phyloP scores from a whole-genome alignment of 2,888 invertebrate species.

The Drosophila rellima region DNA sequence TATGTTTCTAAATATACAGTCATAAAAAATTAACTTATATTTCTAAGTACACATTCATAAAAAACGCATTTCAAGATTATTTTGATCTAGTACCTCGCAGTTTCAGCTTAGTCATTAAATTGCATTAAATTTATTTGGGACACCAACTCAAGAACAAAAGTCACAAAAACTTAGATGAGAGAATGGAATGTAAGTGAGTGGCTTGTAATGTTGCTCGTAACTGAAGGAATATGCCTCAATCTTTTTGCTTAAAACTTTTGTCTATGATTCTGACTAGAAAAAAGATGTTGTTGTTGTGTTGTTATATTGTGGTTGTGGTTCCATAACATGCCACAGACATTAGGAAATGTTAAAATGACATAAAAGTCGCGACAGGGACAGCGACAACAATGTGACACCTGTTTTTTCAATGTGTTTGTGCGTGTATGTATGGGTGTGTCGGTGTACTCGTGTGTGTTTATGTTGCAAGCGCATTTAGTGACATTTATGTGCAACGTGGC shows the following conservation, averaged over 20 bases:
- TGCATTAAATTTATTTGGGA: constrained; percentile 41
- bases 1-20: background rate
- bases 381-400: constrained; percentile 79
- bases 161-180: constrained; percentile 46
- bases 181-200: constrained; percentile 47
- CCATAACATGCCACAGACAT: constrained; percentile 73
- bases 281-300: constrained; percentile 32
- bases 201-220: constrained; percentile 50
- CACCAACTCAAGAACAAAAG: constrained; percentile 33
- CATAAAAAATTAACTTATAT: constrained; percentile 1
- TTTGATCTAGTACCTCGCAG: background rate
- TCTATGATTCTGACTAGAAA: constrained; percentile 14
- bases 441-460: constrained; percentile 52
- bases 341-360: constrained; percentile 79
- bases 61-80: background rate
- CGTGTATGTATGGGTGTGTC: constrained; percentile 17
- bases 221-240: constrained; percentile 43
- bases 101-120: constrained; percentile 44
- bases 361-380: constrained; percentile 72
- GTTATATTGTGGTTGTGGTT: constrained; percentile 51
- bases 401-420: constrained; percentile 53
- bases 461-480: constrained; percentile 69
- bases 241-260: constrained; percentile 52
- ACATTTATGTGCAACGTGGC: constrained; percentile 77
- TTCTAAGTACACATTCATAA: background rate